Percentiles rank a stretch among this genome's conserved stretches.
Conservation (phyloP, 2,797 vertebrate genomes). For the Sphenodon punctatus region DNA sequence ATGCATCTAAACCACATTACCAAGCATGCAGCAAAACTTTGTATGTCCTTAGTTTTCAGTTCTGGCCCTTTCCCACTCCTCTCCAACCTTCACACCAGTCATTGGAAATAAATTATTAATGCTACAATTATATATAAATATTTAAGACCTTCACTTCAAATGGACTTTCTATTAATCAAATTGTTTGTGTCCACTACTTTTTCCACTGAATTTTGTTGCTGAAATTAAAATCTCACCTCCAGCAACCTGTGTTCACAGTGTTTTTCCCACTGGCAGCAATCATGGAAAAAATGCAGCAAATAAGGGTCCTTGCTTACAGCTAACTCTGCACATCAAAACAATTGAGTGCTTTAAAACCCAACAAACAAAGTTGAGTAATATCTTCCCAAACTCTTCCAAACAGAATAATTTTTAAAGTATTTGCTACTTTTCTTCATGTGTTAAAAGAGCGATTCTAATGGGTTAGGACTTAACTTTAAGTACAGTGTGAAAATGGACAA, state of each 20-base stretch:
- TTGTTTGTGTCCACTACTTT: background rate
- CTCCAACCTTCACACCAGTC: background rate
- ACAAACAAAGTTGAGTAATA: background rate
- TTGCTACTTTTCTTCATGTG: too few species aligned
- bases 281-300: too few species aligned
- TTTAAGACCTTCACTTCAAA: constrained; percentile 8
- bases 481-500: too few species aligned
- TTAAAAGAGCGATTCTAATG: too few species aligned
- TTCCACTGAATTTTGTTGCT: background rate
- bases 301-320: too few species aligned
- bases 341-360: background rate
- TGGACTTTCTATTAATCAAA: background rate
- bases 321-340: background rate
- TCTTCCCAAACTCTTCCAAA: background rate
- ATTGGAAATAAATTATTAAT: background rate
- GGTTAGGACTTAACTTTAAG: too few species aligned
- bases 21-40: background rate
- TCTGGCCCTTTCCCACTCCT: background rate
- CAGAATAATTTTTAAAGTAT: background rate
- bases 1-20: background rate
- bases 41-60: background rate
- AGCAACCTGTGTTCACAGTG: too few species aligned
- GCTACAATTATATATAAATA: background rate
- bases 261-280: too few species aligned
- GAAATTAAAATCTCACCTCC: background rate